Evolutionary conservation across 2,113 vertebrate species (phyloP).

Genomic region (Recurvirostra avosetta): DNA sequence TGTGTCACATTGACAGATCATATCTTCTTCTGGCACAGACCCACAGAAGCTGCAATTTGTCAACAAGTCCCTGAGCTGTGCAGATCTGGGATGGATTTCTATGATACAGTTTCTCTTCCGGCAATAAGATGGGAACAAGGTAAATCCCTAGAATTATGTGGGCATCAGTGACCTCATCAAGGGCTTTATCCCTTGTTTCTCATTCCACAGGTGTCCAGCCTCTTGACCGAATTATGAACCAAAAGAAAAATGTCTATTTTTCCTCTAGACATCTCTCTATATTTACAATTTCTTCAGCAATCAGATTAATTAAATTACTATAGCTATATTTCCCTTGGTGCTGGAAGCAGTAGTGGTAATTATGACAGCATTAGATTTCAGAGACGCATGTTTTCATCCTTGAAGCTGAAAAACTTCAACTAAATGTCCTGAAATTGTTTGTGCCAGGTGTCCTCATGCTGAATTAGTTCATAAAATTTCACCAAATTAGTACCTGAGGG

Average conservation of each 20-base stretch:
- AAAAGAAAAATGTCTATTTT: too few relatives aligned
- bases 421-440: neutral
- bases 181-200: conserved; percentile 1
- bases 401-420: neutral
- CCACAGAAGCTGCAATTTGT: neutral
- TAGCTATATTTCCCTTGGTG: too few relatives aligned
- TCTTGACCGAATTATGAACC: too few relatives aligned
- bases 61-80: neutral
- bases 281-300: too few relatives aligned
- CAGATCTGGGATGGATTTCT: neutral
- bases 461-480: conserved; percentile 2
- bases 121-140: neutral
- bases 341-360: too few relatives aligned
- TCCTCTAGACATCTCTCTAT: too few relatives aligned
- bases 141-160: conserved; percentile 28
- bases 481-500: neutral
- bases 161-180: neutral
- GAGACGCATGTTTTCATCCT: neutral
- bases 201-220: neutral
- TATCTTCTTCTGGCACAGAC: neutral
- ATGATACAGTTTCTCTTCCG: neutral
- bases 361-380: too few relatives aligned
- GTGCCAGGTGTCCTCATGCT: neutral
- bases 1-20: neutral
- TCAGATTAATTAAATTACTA: too few relatives aligned